These are phyloP conservation scores for Grantiella picta DNA, from an alignment of 2,113 vertebrate species.

Conservation along the genomic window DNA sequence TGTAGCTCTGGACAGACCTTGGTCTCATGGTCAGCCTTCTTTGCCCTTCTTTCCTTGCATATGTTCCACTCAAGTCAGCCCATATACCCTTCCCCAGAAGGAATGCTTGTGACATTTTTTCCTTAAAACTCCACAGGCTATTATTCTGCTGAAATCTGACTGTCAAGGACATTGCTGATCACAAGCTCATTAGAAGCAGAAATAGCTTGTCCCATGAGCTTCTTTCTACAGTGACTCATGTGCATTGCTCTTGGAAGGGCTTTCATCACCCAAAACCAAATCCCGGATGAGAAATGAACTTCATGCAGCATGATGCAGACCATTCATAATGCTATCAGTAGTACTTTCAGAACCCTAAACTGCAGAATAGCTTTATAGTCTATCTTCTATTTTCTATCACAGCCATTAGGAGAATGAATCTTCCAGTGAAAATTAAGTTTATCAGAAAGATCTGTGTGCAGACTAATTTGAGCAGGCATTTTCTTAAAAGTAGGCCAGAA, in stretches of 20 bases:
- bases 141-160: background rate
- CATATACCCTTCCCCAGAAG: background rate
- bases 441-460: slow-evolving; percentile 42
- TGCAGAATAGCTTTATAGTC: background rate
- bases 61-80: background rate
- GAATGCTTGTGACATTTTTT: background rate
- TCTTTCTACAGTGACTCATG: background rate
- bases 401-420: slow-evolving; percentile 16
- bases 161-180: background rate
- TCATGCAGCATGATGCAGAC: background rate
- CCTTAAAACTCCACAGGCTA: background rate
- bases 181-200: background rate
- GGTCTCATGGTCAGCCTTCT: background rate
- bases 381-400: background rate
- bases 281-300: background rate
- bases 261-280: background rate
- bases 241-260: background rate
- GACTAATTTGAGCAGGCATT: slow-evolving; percentile 34
- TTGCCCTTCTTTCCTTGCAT: background rate
- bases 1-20: background rate
- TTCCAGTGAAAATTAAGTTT: slow-evolving; percentile 38
- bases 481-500: slow-evolving; percentile 42
- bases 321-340: background rate
- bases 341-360: background rate
- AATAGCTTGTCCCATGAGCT: background rate